phyloP scores from a whole-genome alignment of 2,797 vertebrate species.

The Pseudochirops corinnae region DNA sequence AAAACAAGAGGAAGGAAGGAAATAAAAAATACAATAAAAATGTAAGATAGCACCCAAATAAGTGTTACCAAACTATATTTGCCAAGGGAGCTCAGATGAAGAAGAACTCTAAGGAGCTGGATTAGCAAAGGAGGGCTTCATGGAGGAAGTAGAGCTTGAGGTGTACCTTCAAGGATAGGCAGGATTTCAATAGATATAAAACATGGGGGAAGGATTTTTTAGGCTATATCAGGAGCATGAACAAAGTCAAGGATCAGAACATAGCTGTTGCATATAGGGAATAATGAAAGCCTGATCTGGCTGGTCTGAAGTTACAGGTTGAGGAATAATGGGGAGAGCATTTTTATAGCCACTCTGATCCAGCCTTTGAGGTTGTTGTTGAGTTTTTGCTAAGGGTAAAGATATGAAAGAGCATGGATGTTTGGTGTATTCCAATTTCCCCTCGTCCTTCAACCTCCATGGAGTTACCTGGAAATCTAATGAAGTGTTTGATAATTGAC shows the following conservation, averaged over 20 bases:
- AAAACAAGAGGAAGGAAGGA: not conserved
- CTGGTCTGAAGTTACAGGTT: not conserved
- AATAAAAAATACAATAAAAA: not conserved
- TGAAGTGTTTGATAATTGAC: not conserved
- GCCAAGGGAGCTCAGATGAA: not conserved
- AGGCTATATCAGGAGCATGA: not conserved
- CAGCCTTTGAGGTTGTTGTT: not conserved
- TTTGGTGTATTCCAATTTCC: not conserved
- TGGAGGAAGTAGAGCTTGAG: not conserved
- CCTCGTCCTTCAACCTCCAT: not conserved
- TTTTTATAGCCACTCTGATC: not conserved
- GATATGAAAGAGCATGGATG: not conserved
- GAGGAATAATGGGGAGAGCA: not conserved
- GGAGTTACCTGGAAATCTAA: not conserved
- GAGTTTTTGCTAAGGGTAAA: not conserved
- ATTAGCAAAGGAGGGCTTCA: not conserved
- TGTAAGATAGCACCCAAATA: not conserved
- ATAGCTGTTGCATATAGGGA: not conserved
- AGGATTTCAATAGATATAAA: not conserved
- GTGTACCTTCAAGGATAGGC: not conserved
- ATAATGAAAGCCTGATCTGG: not conserved
- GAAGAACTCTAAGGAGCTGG: not conserved
- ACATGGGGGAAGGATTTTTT: not conserved
- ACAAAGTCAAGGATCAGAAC: not conserved
- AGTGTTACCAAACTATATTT: not conserved